Conservation (phyloP, 1,140 invertebrate genomes). For the Rhynchophorus ferrugineus region DNA sequence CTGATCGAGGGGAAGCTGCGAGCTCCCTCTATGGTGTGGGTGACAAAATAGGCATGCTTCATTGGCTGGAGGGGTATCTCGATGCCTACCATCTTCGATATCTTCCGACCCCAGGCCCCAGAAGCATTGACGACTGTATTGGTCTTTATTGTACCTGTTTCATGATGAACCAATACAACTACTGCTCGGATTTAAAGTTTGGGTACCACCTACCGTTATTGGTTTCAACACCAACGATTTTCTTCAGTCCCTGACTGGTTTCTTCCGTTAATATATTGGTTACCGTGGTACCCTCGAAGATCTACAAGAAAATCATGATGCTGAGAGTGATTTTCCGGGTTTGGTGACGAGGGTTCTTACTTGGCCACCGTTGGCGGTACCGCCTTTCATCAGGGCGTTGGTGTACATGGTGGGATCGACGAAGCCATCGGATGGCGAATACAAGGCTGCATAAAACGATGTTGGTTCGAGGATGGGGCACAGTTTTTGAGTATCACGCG, state of each 20-base stretch:
- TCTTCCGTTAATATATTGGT: constrained; percentile 50
- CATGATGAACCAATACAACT: not conserved
- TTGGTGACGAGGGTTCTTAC: constrained; percentile 39
- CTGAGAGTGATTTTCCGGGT: not conserved
- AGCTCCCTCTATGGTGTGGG: constrained; percentile 65
- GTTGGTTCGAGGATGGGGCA: constrained; percentile 71
- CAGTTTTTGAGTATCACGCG: constrained; percentile 65
- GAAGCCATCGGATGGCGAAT: constrained; percentile 72
- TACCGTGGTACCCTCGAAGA: constrained; percentile 70
- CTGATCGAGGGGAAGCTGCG: constrained; percentile 70
- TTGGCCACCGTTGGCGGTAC: constrained; percentile 61
- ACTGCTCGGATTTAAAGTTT: not conserved
- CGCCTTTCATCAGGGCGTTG: constrained; percentile 61
- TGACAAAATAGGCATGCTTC: constrained; percentile 84
- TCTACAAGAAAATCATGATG: constrained; percentile 42
- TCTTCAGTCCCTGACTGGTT: constrained; percentile 46
- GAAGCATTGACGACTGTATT: constrained; percentile 67
- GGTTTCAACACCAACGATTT: constrained; percentile 69
- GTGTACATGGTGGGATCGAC: constrained; percentile 77
- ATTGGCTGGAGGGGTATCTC: constrained; percentile 70
- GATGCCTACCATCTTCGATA: constrained; percentile 63
- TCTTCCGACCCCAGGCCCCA: constrained; percentile 71
- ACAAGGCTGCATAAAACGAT: constrained; percentile 66
- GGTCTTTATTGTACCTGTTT: constrained; percentile 53
- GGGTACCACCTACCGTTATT: constrained; percentile 45